Evolutionary conservation across 2,113 vertebrate species (phyloP), one percentile per base, ranked within the genome.

Genomic region (Zapornia atra): DNA sequence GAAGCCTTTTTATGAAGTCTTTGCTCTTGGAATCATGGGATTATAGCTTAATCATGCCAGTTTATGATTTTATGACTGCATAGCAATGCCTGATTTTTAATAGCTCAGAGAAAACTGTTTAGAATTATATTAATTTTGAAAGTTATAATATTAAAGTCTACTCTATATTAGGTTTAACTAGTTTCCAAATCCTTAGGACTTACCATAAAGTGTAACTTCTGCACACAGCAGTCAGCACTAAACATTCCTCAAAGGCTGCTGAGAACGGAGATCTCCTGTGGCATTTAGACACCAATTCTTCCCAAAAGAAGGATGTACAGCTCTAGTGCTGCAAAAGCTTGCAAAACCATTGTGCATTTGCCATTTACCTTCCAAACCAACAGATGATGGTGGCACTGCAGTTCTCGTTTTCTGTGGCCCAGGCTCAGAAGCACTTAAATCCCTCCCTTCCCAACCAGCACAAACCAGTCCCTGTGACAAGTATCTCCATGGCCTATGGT

Each of bases 401-500:
- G 36, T 51, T 70, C 14, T 12, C 9, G 64, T 5, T 3, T 25
- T 51, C 36, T 28, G 11, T 21, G 38, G 48, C 12, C 11, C 7
- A 8, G 36, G 28, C 1, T 50, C 28, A 5, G 1, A 18, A 76
- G 48, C 6, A 10, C 25, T 15, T 1, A 51, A 73, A 64, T 31
- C n/a, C 61, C 36, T 33, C 33, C 57, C 38, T 24, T 26, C 18
- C 59, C 40, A 59, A 50, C 11, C 2, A 42, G 17, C 60, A 48
- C 56, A 24, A n/a, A n/a, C 5, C 9, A 15, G 5, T 15, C 64
- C 64, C 31, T 19, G 11, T 5, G 12, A 9, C 20, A 24, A 26
- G 1, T 1, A 6, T 1, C 38, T 38, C 53, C 24, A 11, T 0
- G 18, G 18, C 7, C 63, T 3, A 1, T 15, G 60, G 15, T 42